Conservation (phyloP, 2,113 vertebrate genomes). For the Dolichallabes microphthalmus region DNA sequence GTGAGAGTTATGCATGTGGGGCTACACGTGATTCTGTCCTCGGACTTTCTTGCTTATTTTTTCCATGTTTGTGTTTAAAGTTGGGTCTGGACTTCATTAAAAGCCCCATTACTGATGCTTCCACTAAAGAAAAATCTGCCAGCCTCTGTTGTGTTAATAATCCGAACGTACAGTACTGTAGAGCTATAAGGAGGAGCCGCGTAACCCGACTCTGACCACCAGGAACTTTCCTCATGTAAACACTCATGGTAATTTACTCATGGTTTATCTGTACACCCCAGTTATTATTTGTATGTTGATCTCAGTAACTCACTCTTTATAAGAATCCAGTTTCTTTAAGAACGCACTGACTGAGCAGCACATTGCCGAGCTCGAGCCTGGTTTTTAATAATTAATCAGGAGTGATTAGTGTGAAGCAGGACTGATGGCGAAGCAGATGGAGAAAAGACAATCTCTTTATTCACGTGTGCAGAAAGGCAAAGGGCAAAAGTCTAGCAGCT, state of each 20-base stretch:
- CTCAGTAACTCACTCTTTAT: not conserved
- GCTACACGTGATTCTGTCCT: not conserved
- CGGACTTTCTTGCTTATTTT: not conserved
- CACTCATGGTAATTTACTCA: not conserved
- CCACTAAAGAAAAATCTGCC: not conserved
- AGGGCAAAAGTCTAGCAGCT: not conserved
- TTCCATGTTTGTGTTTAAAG: not conserved
- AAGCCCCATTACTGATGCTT: not conserved
- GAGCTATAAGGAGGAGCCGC: not conserved
- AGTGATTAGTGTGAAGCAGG: not conserved
- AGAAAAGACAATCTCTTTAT: constrained; percentile 7
- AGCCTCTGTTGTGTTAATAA: not conserved
- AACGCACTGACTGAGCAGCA: not conserved
- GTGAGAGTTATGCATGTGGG: no score
- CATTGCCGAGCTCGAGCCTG: not conserved
- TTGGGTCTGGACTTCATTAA: not conserved
- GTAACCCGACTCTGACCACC: not conserved
- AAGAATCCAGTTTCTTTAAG: not conserved
- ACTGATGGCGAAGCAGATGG: constrained; percentile 11
- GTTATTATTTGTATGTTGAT: not conserved
- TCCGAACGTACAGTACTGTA: not conserved
- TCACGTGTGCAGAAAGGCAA: not conserved
- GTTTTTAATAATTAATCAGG: constrained; percentile 7
- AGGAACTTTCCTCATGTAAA: not conserved
- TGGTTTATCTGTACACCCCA: not conserved